Base-by-base conservation (phyloP, 2,113 vertebrate species). In the Ardeotis arabs region DNA sequence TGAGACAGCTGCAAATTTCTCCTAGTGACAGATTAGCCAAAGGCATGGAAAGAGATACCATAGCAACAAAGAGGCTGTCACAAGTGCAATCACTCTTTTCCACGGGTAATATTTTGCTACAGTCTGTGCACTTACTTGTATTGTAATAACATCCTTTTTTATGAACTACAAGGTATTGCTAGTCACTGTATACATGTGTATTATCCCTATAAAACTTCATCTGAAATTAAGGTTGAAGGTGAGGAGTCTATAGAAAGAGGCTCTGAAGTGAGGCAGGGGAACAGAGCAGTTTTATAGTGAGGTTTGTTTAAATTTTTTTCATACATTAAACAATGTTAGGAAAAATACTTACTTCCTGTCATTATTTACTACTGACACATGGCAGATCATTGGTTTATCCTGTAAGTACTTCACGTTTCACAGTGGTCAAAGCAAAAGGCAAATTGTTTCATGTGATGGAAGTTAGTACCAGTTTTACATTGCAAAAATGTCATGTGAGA, bases 1-100 rank as follows among this genome's bases (percentile, higher is more conserved):
- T 93, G 93, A 94, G 66, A 94, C 73, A 95, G 88, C 80, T 87
- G 86, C 60, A 94, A 94, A 94, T 75, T 92, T 91, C 44, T 92
- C 62, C 80, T 75, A 72, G 58, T 86, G 86, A 95, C 77, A 89
- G 85, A 95, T 96, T 95, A 90, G 80, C 90, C 90, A 91, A 87
- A 93, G 88, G 80, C 90, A 87, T 73, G 29, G 82, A 84, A 95
- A 94, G 72, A 94, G 86, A 93, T 81, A 75, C 76, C 80, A 93
- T 92, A 93, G 85, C 80, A 96, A 93, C 87, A 92, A 89, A 86
- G 69, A 87, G 76, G 18, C 76, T 89, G 89, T 92, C 90, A 84
- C 62, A 89, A 92, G 60, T 78, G 69, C 66, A 94, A 79, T 96
- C 86, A 75, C n/a, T 94, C 90, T 75, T 88, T 84, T 89, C 86